Conservation (phyloP, 2,797 vertebrate genomes). For the Dendrocincla tyrannina region DNA sequence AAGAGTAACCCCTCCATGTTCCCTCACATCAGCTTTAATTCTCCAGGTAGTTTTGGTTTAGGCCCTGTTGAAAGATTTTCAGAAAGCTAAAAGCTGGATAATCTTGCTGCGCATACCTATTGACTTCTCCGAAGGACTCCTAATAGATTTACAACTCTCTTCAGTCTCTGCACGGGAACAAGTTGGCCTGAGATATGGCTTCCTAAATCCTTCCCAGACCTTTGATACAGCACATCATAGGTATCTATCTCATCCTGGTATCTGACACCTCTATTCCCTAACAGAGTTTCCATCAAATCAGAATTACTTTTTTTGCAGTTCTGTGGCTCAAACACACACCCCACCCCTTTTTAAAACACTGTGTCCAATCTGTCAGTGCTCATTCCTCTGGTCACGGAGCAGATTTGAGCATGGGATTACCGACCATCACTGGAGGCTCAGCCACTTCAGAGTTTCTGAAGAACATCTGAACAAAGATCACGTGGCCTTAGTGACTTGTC, state of each 20-base stretch:
- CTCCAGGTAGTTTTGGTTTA: background rate
- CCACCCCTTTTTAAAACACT: background rate
- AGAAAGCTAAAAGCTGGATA: conserved; percentile 14
- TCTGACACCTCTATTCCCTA: background rate
- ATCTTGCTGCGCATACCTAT: background rate
- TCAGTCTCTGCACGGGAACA: background rate
- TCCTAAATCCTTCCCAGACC: conserved; percentile 23
- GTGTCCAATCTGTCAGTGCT: background rate
- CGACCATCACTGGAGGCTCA: background rate
- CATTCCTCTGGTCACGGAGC: background rate
- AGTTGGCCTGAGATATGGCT: conserved; percentile 8
- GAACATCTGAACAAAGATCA: conserved; percentile 25
- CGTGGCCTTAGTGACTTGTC: background rate
- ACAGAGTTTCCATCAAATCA: background rate
- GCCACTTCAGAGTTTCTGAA: background rate
- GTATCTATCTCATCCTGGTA: background rate
- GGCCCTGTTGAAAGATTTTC: background rate
- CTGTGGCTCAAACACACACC: background rate
- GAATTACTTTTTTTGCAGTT: background rate
- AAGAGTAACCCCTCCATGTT: background rate
- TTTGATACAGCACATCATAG: background rate
- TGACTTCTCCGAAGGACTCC: conserved; percentile 24
- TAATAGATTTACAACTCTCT: conserved; percentile 10
- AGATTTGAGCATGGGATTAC: background rate
- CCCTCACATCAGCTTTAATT: background rate